Conservation (phyloP, 2,797 vertebrate genomes). For the Champsocephalus esox region DNA sequence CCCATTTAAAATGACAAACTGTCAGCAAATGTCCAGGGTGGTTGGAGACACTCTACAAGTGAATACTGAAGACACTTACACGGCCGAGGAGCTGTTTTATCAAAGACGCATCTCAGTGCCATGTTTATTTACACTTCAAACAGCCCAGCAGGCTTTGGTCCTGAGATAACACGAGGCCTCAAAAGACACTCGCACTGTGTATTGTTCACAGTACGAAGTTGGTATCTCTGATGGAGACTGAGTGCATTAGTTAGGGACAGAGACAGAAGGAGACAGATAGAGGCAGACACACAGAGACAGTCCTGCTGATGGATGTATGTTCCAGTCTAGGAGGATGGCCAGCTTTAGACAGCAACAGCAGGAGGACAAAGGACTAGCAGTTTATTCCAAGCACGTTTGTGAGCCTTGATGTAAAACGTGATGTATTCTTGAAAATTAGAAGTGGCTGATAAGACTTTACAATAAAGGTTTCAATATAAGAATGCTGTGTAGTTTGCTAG, state of each 20-base stretch:
- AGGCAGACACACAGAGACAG: slow-evolving; percentile 25
- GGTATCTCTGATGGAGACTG: slow-evolving; percentile 34
- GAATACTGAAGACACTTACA: slow-evolving; percentile 61
- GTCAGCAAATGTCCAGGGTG: slow-evolving; percentile 61
- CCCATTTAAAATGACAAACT: slow-evolving; percentile 67
- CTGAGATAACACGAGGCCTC: slow-evolving; percentile 42
- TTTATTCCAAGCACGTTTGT: neutral
- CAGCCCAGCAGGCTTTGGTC: slow-evolving; percentile 27
- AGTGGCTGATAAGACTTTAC: neutral
- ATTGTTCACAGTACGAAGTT: slow-evolving; percentile 49
- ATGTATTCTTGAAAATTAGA: neutral
- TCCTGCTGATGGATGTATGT: slow-evolving; percentile 40
- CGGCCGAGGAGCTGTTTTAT: slow-evolving; percentile 54
- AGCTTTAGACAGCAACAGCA: slow-evolving; percentile 19
- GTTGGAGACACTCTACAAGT: slow-evolving; percentile 2
- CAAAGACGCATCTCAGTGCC: slow-evolving; percentile 51
- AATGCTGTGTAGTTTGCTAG: too few relatives aligned
- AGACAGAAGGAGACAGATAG: slow-evolving; percentile 28
- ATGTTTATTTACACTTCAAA: slow-evolving; percentile 70
- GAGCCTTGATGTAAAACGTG: neutral
- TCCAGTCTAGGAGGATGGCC: slow-evolving; percentile 20
- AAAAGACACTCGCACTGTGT: slow-evolving; percentile 36
- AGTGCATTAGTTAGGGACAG: slow-evolving; percentile 35
- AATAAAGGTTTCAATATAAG: too few relatives aligned
- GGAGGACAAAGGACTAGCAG: slow-evolving; percentile 2